Percentiles rank a stretch among this genome's conserved stretches.
Conservation (phyloP, 2,113 vertebrate genomes). For the Scomber scombrus region DNA sequence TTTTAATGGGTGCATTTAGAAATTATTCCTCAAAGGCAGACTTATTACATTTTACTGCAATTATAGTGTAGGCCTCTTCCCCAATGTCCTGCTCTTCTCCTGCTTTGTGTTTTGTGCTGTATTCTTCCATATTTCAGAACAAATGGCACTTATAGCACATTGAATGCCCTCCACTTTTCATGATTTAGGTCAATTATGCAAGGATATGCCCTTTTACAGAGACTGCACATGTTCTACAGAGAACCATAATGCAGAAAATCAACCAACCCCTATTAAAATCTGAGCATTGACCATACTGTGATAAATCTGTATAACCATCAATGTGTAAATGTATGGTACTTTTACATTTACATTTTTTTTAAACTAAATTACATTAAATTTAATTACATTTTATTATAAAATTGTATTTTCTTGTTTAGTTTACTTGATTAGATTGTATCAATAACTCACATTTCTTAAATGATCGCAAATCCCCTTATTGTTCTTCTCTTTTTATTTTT, state of each 20-base stretch:
- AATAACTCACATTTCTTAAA: not conserved
- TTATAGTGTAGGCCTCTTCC: not conserved
- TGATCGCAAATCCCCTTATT: not conserved
- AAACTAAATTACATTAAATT: not conserved
- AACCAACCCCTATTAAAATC: not conserved
- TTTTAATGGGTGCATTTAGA: not conserved
- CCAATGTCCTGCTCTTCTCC: not conserved
- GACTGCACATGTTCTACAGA: conserved; percentile 1
- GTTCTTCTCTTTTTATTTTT: not conserved
- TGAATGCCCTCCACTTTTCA: conserved; percentile 24
- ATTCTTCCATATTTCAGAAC: conserved; percentile 13
- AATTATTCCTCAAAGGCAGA: not conserved
- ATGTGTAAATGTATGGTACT: not conserved
- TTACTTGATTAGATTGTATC: not conserved
- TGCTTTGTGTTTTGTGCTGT: not conserved
- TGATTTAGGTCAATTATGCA: conserved; percentile 28
- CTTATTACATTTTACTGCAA: not conserved
- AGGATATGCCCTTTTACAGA: conserved; percentile 23
- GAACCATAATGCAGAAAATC: not conserved
- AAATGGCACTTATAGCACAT: conserved; percentile 7
- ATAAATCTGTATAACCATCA: not conserved
- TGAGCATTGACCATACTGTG: not conserved
- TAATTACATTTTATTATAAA: too few relatives aligned
- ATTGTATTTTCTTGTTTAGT: not conserved
- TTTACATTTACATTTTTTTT: too few relatives aligned